phyloP scores from a whole-genome alignment of 2,888 invertebrate species.

The Stenoptilia bipunctidactyla region DNA sequence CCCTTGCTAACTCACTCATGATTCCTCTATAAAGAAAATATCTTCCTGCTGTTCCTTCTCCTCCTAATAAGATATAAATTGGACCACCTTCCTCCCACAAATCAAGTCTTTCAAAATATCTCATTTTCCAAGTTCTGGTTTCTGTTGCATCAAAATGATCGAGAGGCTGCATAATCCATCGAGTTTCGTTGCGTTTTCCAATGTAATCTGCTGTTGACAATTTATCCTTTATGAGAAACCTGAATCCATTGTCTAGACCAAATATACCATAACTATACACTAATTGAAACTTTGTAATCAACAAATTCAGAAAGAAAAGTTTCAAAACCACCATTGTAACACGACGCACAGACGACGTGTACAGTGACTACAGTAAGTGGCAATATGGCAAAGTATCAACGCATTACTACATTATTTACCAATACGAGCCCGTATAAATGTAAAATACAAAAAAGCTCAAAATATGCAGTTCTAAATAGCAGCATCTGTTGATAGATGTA shows the following conservation, averaged over 20 bases:
- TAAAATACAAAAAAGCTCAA: too few relatives aligned
- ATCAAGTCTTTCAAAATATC: slow-evolving; percentile 41
- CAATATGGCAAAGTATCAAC: too few relatives aligned
- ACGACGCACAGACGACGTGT: too few relatives aligned
- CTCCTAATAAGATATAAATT: slow-evolving; percentile 43
- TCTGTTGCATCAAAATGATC: slow-evolving; percentile 43
- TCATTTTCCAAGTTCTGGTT: slow-evolving; percentile 42
- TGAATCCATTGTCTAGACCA: slow-evolving; percentile 26
- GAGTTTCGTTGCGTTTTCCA: slow-evolving; percentile 13
- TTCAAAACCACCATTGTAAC: not conserved
- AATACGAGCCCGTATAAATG: too few relatives aligned
- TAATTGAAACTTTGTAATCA: too few relatives aligned
- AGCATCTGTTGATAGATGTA: too few relatives aligned
- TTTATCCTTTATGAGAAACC: slow-evolving; percentile 28
- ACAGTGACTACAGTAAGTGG: not conserved
- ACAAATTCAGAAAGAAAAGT: not conserved
- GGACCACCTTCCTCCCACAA: slow-evolving; percentile 39
- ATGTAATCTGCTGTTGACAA: slow-evolving; percentile 11
- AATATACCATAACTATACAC: slow-evolving; percentile 23
- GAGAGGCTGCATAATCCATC: slow-evolving; percentile 42
- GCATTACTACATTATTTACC: too few relatives aligned
- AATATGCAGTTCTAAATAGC: not conserved
- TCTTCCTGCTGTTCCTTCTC: slow-evolving; percentile 36
- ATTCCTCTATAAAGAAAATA: slow-evolving; percentile 36
- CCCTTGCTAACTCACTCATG: slow-evolving; percentile 42